These are phyloP conservation scores for Hippocampus abdominalis DNA, from an alignment of 2,113 vertebrate species.

Conservation along the genomic window DNA sequence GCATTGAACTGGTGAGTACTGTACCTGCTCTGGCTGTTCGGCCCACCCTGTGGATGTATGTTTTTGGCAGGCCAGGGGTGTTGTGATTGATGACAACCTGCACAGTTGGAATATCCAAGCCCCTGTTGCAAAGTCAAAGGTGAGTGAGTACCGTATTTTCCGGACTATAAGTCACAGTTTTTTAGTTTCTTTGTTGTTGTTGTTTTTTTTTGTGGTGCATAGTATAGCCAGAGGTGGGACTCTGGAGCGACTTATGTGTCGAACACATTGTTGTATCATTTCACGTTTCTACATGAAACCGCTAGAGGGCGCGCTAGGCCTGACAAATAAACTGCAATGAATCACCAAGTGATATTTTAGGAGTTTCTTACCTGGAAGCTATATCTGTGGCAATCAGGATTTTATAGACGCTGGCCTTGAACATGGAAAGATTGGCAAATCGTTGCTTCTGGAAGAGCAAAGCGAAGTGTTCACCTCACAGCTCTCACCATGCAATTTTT, in stretches of 20 bases:
- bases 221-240: too few species aligned
- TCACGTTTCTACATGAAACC: too few species aligned
- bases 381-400: constrained; percentile 94
- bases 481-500: background rate
- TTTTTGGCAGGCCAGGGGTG: constrained; percentile 90
- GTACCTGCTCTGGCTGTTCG: constrained; percentile 90
- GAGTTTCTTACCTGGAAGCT: constrained; percentile 79
- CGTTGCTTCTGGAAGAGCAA: constrained; percentile 77
- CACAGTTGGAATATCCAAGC: constrained; percentile 91
- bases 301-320: too few species aligned
- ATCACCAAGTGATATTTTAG: background rate
- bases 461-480: background rate
- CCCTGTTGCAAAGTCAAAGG: constrained; percentile 64
- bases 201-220: too few species aligned
- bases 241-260: too few species aligned
- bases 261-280: too few species aligned
- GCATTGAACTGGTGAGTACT: constrained; percentile 61
- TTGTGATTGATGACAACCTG: constrained; percentile 96
- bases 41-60: constrained; percentile 92
- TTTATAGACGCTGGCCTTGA: constrained; percentile 93
- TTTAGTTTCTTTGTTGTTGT: too few species aligned
- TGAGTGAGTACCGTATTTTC: background rate
- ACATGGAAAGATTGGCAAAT: constrained; percentile 88
- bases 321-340: background rate
- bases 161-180: too few species aligned